A percentile compares a stretch with the other conserved stretches of the same genome.
Evolutionary conservation across 2,888 invertebrate genomes (phyloP).

Genomic region (Herminia tarsipennalis): DNA sequence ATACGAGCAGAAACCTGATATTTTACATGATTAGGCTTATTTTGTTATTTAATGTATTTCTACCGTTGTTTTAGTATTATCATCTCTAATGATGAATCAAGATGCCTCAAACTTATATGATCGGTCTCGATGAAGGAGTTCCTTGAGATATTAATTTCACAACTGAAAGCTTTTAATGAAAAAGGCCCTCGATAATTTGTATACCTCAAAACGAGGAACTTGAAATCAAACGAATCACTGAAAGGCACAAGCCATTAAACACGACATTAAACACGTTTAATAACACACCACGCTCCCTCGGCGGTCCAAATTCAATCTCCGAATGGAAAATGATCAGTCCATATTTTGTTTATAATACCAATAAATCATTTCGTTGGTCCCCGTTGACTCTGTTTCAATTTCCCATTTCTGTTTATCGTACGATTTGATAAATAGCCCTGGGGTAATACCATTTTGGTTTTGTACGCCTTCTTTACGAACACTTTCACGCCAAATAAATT

Average conservation of each 20-base stretch:
- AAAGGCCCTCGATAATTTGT: background rate
- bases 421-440: constrained; percentile 81
- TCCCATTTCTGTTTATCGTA: constrained; percentile 82
- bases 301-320: constrained; percentile 73
- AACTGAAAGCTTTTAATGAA: background rate
- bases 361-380: constrained; percentile 80
- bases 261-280: constrained; percentile 49
- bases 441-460: constrained; percentile 70
- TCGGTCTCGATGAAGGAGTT: too few species aligned
- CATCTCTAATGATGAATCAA: too few species aligned
- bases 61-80: too few species aligned
- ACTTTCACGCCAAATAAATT: constrained; percentile 80
- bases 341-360: constrained; percentile 81
- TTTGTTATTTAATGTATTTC: too few species aligned
- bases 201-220: constrained; percentile 2
- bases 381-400: constrained; percentile 82
- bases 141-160: background rate
- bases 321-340: constrained; percentile 80
- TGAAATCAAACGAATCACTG: constrained; percentile 23
- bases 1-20: too few species aligned
- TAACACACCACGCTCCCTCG: constrained; percentile 61
- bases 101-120: too few species aligned
- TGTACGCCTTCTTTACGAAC: constrained; percentile 66
- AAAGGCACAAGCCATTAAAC: constrained; percentile 33
- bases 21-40: too few species aligned